phyloP scores from a whole-genome alignment of 2,113 vertebrate species.

The Proterorhinus semilunaris region DNA sequence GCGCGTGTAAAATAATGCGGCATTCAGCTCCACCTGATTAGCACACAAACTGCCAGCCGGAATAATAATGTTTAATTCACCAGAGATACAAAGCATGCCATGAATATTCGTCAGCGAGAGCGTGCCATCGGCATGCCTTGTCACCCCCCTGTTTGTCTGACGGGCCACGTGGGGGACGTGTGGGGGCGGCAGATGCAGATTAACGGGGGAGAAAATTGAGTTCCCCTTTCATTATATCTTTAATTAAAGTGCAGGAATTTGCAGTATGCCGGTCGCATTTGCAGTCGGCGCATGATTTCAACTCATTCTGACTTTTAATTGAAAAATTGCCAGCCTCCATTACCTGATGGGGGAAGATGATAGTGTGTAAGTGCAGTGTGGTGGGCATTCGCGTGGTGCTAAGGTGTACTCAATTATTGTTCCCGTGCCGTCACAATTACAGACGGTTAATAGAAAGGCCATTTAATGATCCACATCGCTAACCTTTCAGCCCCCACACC shows the following conservation, averaged over 20 bases:
- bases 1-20: not conserved
- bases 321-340: slow-evolving; percentile 35
- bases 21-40: slow-evolving; percentile 2
- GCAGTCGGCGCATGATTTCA: slow-evolving; percentile 33
- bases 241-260: slow-evolving; percentile 50
- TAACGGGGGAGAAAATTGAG: slow-evolving; percentile 39
- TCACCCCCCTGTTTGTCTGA: slow-evolving; percentile 9
- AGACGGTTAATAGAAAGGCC: slow-evolving; percentile 42
- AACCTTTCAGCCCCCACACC: not conserved
- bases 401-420: slow-evolving; percentile 24
- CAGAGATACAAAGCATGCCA: not conserved
- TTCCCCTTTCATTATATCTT: slow-evolving; percentile 49
- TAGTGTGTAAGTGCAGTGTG: not conserved
- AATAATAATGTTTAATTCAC: slow-evolving; percentile 13
- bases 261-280: slow-evolving; percentile 30
- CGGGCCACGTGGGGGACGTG: not conserved
- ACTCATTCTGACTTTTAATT: slow-evolving; percentile 50
- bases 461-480: slow-evolving; percentile 41
- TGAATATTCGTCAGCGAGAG: slow-evolving; percentile 8
- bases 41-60: not conserved
- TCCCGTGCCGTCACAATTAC: slow-evolving; percentile 32
- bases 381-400: not conserved
- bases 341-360: slow-evolving; percentile 35
- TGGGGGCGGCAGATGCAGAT: slow-evolving; percentile 16
- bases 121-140: not conserved